Evolutionary conservation across 2,888 invertebrate species (phyloP).

Genomic region (Tipula unca): DNA sequence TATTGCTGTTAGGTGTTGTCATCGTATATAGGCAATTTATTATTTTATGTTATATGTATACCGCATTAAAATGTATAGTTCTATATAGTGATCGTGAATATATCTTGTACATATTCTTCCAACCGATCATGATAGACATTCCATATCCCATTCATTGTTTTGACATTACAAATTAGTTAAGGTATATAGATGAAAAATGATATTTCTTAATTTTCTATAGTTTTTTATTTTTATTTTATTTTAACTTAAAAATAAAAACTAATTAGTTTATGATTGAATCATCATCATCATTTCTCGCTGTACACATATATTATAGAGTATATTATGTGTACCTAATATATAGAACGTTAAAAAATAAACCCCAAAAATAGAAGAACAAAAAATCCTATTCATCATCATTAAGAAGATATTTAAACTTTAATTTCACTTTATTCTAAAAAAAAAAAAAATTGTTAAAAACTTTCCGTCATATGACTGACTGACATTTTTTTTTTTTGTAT

Average conservation of each 20-base stretch:
- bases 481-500: not conserved
- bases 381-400: constrained; percentile 8
- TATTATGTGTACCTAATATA: not conserved
- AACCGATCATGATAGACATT: not conserved
- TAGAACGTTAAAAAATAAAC: not conserved
- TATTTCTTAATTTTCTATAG: not conserved
- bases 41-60: not conserved
- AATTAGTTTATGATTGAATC: not conserved
- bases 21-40: not conserved
- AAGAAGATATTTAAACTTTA: not conserved
- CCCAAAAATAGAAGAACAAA: not conserved
- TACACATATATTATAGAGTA: not conserved
- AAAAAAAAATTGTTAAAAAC: not conserved
- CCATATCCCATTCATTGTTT: not conserved
- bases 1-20: not conserved
- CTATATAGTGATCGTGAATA: not conserved
- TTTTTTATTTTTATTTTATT: not conserved
- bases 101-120: not conserved
- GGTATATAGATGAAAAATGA: not conserved
- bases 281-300: not conserved
- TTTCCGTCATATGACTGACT: not conserved
- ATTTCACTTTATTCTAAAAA: not conserved
- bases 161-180: not conserved
- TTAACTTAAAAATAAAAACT: not conserved
- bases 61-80: not conserved